Base-by-base conservation (phyloP, 2,888 invertebrate species). In the Acronicta leporina region DNA sequence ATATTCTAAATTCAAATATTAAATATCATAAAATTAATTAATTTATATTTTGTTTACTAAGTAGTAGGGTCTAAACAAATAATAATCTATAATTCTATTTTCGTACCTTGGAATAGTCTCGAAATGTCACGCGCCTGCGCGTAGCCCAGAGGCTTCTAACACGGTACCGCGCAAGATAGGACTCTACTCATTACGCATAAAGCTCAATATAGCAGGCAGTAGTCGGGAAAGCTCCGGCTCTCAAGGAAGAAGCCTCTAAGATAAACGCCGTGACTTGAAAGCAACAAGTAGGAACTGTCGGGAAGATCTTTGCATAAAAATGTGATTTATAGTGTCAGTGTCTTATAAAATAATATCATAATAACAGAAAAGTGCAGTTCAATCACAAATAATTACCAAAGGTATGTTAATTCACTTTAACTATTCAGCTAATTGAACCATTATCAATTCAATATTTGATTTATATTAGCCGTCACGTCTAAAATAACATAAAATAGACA, bases 401-500 rank as follows among this genome's bases (percentile, higher is more conserved):
- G 70, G 56, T 66, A 71, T 58, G 61, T 66, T 52, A 66, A 71
- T 71, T 6, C 35, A 40, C 5, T 16, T 62, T 41, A 66, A 43
- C 46, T 56, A 74, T 58, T 58, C 56, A 70, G 35, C 11, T 63
- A 66, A 63, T 72, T 54, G 59, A 68, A 16, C 27, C 20, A 66
- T 68, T 61, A 74, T 55, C 46, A 59, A 66, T 69, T 69, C 60
- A 62, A 59, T 53, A 52, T 64, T 66, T 68, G 72, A 72, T 75
- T 75, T 72, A 73, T 72, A 63, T 49, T 30, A 53, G 16, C 43
- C 43, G 20, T 54, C 43, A 72, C 49, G 59, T 68, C 73, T 44
- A 63, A 63, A 43, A 20, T 13, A 16, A 47, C 47, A 68, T 62
- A 54, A 55, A 63, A 55, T 50, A 49, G 35, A 8, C 16, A 54